phyloP scores from a whole-genome alignment of 1,140 invertebrate genomes.

The Camponotus pennsylvanicus region DNA sequence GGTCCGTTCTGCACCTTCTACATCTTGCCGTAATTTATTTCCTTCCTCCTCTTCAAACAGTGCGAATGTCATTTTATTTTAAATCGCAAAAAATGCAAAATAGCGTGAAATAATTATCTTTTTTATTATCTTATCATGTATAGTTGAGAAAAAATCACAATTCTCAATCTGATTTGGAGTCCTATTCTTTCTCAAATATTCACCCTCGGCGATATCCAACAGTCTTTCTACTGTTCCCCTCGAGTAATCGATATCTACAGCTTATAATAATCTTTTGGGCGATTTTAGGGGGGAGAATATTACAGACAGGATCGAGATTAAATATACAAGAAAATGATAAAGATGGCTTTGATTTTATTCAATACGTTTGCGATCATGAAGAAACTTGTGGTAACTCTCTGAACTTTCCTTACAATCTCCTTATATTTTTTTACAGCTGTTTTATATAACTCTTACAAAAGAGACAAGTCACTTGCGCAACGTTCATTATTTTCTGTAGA shows the following conservation, averaged over 20 bases:
- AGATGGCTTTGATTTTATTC: neutral
- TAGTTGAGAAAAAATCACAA: neutral
- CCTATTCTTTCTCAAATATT: constrained; percentile 15
- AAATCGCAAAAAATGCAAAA: neutral
- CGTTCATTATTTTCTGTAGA: constrained; percentile 6
- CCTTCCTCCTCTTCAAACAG: neutral
- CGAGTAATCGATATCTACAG: constrained; percentile 38
- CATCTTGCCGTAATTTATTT: neutral
- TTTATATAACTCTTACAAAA: neutral
- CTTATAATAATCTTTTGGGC: constrained; percentile 37
- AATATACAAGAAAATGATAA: constrained; percentile 25
- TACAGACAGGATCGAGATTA: constrained; percentile 17
- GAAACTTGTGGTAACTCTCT: neutral
- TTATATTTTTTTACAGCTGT: neutral
- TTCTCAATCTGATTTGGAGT: neutral
- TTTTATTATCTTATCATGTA: neutral
- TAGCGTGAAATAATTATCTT: neutral
- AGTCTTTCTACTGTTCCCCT: neutral
- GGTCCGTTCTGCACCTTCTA: neutral
- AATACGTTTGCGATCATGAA: neutral
- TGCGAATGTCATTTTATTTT: neutral
- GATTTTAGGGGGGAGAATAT: constrained; percentile 12
- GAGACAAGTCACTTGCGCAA: neutral
- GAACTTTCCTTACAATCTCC: neutral
- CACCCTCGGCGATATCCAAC: constrained; percentile 10